phyloP scores from a whole-genome alignment of 2,888 invertebrate genomes.

The Ophion costatus region DNA sequence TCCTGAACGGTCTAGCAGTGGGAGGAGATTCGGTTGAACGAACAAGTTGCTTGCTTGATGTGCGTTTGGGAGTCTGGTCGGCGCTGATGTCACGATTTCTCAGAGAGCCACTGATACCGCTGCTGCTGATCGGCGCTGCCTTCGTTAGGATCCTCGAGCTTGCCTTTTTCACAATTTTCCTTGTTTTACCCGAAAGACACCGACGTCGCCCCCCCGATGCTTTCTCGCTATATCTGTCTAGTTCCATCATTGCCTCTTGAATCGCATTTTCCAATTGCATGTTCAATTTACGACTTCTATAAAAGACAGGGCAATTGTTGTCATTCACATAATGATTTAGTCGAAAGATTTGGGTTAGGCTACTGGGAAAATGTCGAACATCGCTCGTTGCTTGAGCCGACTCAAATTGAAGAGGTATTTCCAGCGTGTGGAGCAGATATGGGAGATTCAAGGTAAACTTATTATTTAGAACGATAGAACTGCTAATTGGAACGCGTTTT shows the following conservation, averaged over 20 bases:
- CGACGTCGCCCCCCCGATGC: slow-evolving; percentile 45
- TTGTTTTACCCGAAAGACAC: slow-evolving; percentile 37
- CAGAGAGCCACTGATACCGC: slow-evolving; percentile 39
- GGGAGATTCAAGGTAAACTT: too few species aligned
- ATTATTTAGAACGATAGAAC: too few species aligned
- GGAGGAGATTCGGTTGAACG: slow-evolving; percentile 57
- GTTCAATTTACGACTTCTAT: slow-evolving; percentile 96
- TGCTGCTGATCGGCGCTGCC: slow-evolving; percentile 37
- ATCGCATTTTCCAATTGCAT: slow-evolving; percentile 95
- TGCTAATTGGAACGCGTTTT: too few species aligned
- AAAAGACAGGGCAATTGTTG: slow-evolving; percentile 71
- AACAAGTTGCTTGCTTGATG: slow-evolving; percentile 73
- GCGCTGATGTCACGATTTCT: slow-evolving; percentile 35
- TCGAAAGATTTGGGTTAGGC: neutral
- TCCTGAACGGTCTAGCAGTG: slow-evolving; percentile 40
- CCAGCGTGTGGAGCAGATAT: too few species aligned
- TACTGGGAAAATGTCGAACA: neutral
- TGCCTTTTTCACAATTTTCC: slow-evolving; percentile 50
- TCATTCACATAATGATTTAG: slow-evolving; percentile 1
- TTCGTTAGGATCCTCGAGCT: slow-evolving; percentile 44
- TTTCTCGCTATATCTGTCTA: slow-evolving; percentile 85
- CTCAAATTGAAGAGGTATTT: too few species aligned
- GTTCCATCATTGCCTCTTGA: slow-evolving; percentile 95
- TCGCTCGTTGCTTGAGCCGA: neutral
- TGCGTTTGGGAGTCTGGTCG: slow-evolving; percentile 55